Conservation (phyloP, 1,140 invertebrate species). For the Pissodes strobi region DNA sequence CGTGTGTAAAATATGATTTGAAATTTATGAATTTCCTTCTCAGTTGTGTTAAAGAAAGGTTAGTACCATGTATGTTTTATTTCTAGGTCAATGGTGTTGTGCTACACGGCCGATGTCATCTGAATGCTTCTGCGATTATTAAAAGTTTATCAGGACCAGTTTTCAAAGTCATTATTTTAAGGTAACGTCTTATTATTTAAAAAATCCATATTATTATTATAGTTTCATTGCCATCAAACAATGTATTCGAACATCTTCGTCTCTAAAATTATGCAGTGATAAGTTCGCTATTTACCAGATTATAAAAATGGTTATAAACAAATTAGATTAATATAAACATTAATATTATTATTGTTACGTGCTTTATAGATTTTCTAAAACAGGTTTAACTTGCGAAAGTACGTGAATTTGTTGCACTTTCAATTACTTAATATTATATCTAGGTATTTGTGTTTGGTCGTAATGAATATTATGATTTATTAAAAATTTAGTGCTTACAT, state of each 20-base stretch:
- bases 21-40: constrained; percentile 46
- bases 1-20: constrained; percentile 27
- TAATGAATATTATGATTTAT: too few species aligned
- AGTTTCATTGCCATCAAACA: background rate
- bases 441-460: too few species aligned
- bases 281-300: too few species aligned
- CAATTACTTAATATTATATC: too few species aligned
- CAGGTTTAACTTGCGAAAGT: too few species aligned
- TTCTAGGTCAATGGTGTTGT: constrained; percentile 91
- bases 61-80: constrained; percentile 35
- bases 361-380: too few species aligned
- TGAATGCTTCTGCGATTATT: constrained; percentile 95
- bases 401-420: too few species aligned
- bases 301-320: too few species aligned
- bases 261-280: background rate
- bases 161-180: constrained; percentile 86
- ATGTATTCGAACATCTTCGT: too few species aligned
- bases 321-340: too few species aligned
- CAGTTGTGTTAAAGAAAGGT: constrained; percentile 41
- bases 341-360: too few species aligned
- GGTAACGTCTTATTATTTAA: constrained; percentile 61
- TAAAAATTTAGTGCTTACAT: too few species aligned
- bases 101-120: constrained; percentile 91
- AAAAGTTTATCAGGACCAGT: constrained; percentile 82
- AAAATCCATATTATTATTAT: background rate